Percentiles rank a stretch among this genome's conserved stretches.
These are phyloP conservation scores for Scelioninae gen. 1 DNA, from an alignment of 2,888 invertebrate genomes.

Conservation along the genomic window DNA sequence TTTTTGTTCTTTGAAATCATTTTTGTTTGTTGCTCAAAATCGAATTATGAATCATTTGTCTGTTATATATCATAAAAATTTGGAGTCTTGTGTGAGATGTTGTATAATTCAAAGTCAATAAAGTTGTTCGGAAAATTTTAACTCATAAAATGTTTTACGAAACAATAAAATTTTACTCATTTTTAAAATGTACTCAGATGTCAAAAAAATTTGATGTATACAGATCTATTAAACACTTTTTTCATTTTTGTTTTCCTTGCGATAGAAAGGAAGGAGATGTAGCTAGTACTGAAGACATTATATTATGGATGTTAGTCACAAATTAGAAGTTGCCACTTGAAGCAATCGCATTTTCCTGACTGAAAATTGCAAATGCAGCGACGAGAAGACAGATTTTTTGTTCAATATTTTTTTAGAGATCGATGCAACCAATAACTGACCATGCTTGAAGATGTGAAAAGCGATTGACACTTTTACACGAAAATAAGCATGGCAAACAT, in stretches of 20 bases:
- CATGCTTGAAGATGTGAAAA: conserved; percentile 67
- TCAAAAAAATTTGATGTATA: too few species aligned
- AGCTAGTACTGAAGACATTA: not conserved
- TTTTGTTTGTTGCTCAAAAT: conserved; percentile 5
- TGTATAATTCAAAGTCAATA: not conserved
- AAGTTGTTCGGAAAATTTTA: too few species aligned
- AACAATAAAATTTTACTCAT: too few species aligned
- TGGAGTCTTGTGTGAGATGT: conserved; percentile 4
- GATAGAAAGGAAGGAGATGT: too few species aligned
- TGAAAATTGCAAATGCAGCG: conserved; percentile 38
- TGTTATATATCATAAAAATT: not conserved
- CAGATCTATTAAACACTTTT: too few species aligned
- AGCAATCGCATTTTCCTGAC: conserved; percentile 45
- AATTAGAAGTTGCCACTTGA: conserved; percentile 31
- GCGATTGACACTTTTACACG: conserved; percentile 65
- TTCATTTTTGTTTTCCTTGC: too few species aligned
- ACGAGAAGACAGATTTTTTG: conserved; percentile 20
- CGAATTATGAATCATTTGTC: not conserved
- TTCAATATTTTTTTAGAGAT: conserved; percentile 1
- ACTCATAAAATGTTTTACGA: not conserved
- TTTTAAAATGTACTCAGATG: too few species aligned
- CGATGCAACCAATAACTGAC: conserved; percentile 51
- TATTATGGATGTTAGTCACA: conserved; percentile 6
- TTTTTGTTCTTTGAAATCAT: conserved; percentile 13
- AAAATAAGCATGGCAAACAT: conserved; percentile 65